Evolutionary conservation across 1,140 invertebrate species (phyloP), one percentile per base, ranked within the genome.

Genomic region (Agrilus planipennis): DNA sequence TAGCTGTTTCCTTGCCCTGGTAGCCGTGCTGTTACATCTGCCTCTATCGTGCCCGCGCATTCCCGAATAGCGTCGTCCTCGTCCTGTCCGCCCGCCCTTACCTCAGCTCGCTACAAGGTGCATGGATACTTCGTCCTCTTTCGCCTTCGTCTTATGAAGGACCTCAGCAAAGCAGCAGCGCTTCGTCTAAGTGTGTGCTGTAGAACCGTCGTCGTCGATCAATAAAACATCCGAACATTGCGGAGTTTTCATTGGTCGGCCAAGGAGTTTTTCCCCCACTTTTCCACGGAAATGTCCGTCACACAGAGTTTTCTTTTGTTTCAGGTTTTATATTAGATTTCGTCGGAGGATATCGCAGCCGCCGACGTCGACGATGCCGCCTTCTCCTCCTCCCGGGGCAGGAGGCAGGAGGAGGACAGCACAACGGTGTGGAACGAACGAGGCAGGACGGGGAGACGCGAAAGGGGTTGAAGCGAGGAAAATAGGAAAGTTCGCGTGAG

Each of bases 201-300:
- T n/a, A n/a, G n/a, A n/a, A n/a, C n/a, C n/a, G n/a, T n/a, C n/a
- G n/a, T n/a, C n/a, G n/a, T n/a, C 43, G 51, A 53, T 53, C 51
- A 50, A 53, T 53, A 53, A 50, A 53, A 53, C 51, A 53, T 53
- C 51, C 50, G 48, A 53, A 53, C 51, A 45, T 49, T 47, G 48
- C 46, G 38, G 45, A 50, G 51, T 49, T 53, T 53, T 45, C 48
- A 53, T 53, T 53, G 51, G 51, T 53, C 46, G 45, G 38, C 45
- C 48, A 53, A 53, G 48, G 46, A 53, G 51, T 53, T 53, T 53
- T 53, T 53, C 51, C 51, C 49, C 51, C 51, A 50, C 51, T 53
- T 53, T 53, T 53, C 43, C 48, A 37, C 48, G 51, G 51, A 53
- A 53, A 53, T 53, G 51, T 53, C 51, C 51, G 51, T 53, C 51